Evolutionary conservation across 2,113 vertebrate species (phyloP), one percentile per base, ranked within the genome.

Genomic region (Ariopsis seemanni): DNA sequence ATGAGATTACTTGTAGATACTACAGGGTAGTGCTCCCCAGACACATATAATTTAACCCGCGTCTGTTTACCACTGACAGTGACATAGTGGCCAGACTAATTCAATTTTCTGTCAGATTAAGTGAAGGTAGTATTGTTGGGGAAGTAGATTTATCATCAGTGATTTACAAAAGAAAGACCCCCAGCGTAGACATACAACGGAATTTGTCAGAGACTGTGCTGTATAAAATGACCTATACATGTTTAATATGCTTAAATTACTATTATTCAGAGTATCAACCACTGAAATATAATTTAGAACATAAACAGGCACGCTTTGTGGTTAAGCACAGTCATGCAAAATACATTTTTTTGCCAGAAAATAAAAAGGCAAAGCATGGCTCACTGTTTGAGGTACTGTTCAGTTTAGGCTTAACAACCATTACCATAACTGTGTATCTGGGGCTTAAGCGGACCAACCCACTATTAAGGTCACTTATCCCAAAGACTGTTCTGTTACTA

Each of bases 61-160:
- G 94, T 92, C 94, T 95, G 94, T 95, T 96, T 94, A 92, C 89
- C 20, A 87, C 90, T 93, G 94, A 96, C 96, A 96, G 95, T 93
- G 95, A 94, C 94, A 95, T 92, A 94, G 88, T 87, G 83, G 53
- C 82, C 91, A 86, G 88, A 93, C 95, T 96, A 96, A 96, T 96
- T 97, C 94, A 95, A 97, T 96, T 96, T 97, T 93, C 94, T 94
- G 93, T 94, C 93, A 95, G 94, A 96, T 96, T 95, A 95, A 95
- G 95, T 94, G 95, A 92, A 90, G 94, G 90, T 91, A 85, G 91
- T 91, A 91, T 93, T 94, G 94, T 93, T 90, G 91, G 86, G 90
- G 90, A 91, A 92, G 91, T 91, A 94, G 94, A 95, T 95, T 93
- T 95, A 94, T 93, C 92, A 93, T 88, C 91, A 74, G 75, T 91